A percentile compares a stretch with the other conserved stretches of the same genome.
These are phyloP conservation scores for Chloroclysta siterata DNA, from an alignment of 2,888 invertebrate genomes.

Conservation along the genomic window DNA sequence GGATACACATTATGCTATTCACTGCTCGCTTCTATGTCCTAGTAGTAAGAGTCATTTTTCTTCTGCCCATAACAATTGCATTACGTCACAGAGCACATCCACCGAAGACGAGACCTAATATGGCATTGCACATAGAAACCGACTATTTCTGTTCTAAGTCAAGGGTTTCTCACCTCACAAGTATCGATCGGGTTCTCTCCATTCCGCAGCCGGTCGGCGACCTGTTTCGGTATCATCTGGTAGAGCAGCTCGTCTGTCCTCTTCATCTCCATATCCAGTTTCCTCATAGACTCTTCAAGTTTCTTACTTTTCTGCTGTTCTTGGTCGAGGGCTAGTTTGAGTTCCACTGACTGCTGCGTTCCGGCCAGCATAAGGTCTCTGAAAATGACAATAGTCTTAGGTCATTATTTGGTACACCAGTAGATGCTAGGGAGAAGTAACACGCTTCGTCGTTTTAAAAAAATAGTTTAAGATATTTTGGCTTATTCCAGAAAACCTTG, in stretches of 20 bases:
- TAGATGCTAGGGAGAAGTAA: no score
- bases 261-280: constrained; percentile 97
- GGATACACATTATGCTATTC: no score
- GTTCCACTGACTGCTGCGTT: constrained; percentile 98
- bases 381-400: constrained; percentile 25
- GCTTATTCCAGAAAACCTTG: no score
- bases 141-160: no score
- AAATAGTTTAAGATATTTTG: no score
- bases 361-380: constrained; percentile 98
- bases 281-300: constrained; percentile 97
- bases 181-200: constrained; percentile 99
- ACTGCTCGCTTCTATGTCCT: no score
- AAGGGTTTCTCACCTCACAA: constrained; percentile 95
- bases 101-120: no score
- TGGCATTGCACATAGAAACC: no score
- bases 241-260: constrained; percentile 97
- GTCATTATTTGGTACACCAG: neutral
- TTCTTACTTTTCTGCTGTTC: constrained; percentile 98
- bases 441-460: no score
- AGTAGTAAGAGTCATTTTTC: no score
- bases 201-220: constrained; percentile 95
- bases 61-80: no score
- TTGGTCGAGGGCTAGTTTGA: constrained; percentile 97
- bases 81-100: no score
- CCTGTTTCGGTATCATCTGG: constrained; percentile 99